Evolutionary conservation across 2,113 vertebrate species (phyloP).

Genomic region (Bujurquina vittata): DNA sequence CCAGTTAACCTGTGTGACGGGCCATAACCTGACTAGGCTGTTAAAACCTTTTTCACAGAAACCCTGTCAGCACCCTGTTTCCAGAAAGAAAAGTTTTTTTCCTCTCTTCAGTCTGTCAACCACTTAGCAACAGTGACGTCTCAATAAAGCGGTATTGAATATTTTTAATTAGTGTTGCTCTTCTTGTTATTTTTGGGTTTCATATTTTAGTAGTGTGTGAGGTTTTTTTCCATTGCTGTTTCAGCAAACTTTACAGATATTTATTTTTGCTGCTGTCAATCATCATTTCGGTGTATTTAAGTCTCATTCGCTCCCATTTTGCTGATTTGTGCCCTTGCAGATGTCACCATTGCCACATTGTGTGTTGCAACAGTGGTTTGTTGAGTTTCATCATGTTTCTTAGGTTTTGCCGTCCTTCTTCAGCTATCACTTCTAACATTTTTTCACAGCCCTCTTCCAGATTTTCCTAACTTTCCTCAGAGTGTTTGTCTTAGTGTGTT

Average conservation of each 20-base stretch:
- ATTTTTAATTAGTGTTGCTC: not conserved
- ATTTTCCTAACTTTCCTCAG: not conserved
- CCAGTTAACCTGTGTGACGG: conserved; percentile 36
- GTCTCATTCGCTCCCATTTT: not conserved
- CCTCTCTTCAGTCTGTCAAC: not conserved
- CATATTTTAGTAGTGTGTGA: not conserved
- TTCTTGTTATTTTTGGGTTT: not conserved
- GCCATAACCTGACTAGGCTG: conserved; percentile 13
- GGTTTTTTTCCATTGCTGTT: not conserved
- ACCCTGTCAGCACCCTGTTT: not conserved
- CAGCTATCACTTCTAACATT: not conserved
- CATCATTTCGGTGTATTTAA: not conserved
- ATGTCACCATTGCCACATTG: not conserved
- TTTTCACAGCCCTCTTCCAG: not conserved
- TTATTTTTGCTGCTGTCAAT: not conserved
- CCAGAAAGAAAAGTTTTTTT: no score
- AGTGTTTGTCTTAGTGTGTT: not conserved
- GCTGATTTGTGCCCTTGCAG: not conserved
- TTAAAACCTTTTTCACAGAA: conserved; percentile 6
- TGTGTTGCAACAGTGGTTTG: not conserved
- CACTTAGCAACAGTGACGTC: not conserved
- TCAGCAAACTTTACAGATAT: not conserved
- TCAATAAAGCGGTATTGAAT: not conserved
- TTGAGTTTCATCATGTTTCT: not conserved
- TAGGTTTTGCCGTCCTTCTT: not conserved